Base-by-base conservation (phyloP, 2,888 invertebrate species). In the Rhamphomyia laevipes region DNA sequence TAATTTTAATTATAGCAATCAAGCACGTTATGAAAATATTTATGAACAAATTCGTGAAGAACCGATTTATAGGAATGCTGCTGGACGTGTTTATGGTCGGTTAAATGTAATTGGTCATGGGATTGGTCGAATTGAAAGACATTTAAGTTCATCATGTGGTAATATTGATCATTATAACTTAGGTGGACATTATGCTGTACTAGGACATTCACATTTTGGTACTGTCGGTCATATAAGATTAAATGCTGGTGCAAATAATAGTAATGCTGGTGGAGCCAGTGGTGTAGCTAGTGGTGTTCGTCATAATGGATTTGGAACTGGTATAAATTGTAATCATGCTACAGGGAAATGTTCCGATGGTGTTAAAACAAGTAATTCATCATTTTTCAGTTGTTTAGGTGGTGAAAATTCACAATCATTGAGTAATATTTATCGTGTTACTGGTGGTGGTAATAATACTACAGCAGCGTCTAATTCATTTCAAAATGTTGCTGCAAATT, bases 61-160 rank as follows among this genome's bases (percentile, higher is more conserved):
- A 41, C 72, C 73, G 2, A 63, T 70, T 3, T 68, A 69, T 54
- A 61, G 61, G 50, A 65, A 62, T 54, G 60, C 57, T 3, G 52
- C 62, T 52, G 58, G 59, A 1, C 63, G 68, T 31, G 61, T 77
- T 30, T 74, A 75, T 58, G 70, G 73, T n/a, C 64, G 78, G 48
- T 69, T 78, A 30, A 75, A 77, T 62, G 72, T 78, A 3, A 69
- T 78, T 45, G 76, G 76, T 0, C 71, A 72, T 55, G 74, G 75
- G 13, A 73, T 74, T 41, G 77, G 77, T 16, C 68, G 80, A 53
- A 78, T 78, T 54, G 78, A 75, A 57, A 67, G 78, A 9, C 77
- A 77, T 58, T 69, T 81, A 51, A 80, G 80, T 47, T 80, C 81
- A 0, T 80, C 81, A n/a, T 81, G 81, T 61, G 78, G 80, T 49